Evolutionary conservation across 2,797 vertebrate genomes (phyloP), one percentile per base, ranked within the genome.

Genomic region (Stomatorhinus walkeri): DNA sequence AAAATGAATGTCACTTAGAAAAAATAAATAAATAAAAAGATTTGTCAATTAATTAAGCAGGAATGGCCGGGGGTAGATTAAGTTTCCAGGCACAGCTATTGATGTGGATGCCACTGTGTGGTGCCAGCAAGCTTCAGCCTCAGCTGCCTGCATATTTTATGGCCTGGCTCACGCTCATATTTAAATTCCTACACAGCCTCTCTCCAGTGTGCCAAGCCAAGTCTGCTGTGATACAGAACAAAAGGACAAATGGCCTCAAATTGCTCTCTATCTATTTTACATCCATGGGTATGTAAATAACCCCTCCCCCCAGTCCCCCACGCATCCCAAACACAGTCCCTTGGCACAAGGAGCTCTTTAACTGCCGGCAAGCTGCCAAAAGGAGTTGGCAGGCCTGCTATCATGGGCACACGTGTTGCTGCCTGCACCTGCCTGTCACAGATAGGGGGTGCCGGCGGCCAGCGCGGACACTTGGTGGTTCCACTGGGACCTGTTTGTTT

Each of bases 241-340:
- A 96, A 96, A 94, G 94, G 92, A 93, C 92, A 91, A 96, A 95
- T 95, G 94, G 95, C 94, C 95, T 94, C 94, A 96, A 96, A 96
- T 96, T 96, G 93, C 94, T 94, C 89, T 91, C 92, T 90, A 92
- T 94, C 95, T 93, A 92, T 95, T 96, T 95, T 94, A 94, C 94
- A 96, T 95, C 93, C 93, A 93, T 92, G 94, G 90, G 92, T 95
- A 96, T 96, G 95, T 94, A 96, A 96, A 96, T 96, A 93, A 95
- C 90, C 59, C 87, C 92, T 93, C 92, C 92, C 92, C 48, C 79
- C 46, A 16, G 6, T 12, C n/a, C 61, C 61, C 46, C 90, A 90
- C 83, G 1, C 87, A 89, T 87, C 93, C 91, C 92, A 88, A 94
- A 91, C 93, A 90, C 90, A 92, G 91, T 94, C 93, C 94, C 94